Evolutionary conservation across 2,888 invertebrate genomes (phyloP).

Genomic region (Poecilus cupreus): DNA sequence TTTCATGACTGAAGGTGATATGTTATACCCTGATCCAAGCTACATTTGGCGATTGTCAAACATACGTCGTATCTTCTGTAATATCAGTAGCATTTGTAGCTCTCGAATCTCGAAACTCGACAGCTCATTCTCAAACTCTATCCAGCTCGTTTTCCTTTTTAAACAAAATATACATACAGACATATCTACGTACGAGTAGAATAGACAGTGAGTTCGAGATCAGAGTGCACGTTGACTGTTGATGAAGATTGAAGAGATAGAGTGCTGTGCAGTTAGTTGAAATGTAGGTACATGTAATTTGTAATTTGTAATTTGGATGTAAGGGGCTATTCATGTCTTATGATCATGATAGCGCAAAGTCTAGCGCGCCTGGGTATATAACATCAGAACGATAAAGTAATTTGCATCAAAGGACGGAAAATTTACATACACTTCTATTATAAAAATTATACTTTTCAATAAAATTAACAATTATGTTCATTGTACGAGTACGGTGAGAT

Average conservation of each 20-base stretch:
- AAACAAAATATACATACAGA: background rate
- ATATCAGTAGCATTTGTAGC: background rate
- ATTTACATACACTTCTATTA: slow-evolving; percentile 52
- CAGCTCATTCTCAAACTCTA: no score
- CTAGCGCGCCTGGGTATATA: slow-evolving; percentile 53
- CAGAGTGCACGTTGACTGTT: background rate
- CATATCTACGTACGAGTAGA: background rate
- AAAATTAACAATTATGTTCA: slow-evolving; percentile 46
- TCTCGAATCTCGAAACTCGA: background rate
- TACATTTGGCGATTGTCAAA: slow-evolving; percentile 30
- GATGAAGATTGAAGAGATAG: background rate
- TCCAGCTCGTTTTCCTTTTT: no score
- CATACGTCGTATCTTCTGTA: background rate
- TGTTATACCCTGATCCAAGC: slow-evolving; percentile 34
- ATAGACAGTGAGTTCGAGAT: background rate
- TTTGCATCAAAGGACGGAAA: slow-evolving; percentile 53
- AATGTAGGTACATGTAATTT: background rate
- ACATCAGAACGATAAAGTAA: slow-evolving; percentile 23
- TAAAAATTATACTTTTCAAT: slow-evolving; percentile 22
- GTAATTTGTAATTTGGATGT: background rate
- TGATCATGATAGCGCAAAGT: slow-evolving; percentile 1
- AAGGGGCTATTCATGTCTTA: background rate
- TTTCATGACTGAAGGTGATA: slow-evolving; percentile 38
- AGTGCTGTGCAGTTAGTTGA: slow-evolving; percentile 4
- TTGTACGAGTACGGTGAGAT: slow-evolving; percentile 45